These are phyloP conservation scores for Puma concolor DNA, from an alignment of 2,113 vertebrate genomes.

Conservation along the genomic window DNA sequence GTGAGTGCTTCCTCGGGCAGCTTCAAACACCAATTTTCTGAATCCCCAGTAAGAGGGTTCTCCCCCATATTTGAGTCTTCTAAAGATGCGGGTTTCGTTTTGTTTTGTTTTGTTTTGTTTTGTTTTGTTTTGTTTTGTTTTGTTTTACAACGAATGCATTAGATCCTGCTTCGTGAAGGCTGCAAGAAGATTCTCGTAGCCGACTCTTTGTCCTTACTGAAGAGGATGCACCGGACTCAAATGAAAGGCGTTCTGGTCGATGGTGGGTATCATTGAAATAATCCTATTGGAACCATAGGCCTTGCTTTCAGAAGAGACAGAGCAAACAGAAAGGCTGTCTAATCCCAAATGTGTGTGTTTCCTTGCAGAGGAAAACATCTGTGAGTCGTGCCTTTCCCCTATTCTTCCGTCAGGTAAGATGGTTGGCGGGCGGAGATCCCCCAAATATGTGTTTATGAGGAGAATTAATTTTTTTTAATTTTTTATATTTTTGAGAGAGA, in stretches of 20 bases:
- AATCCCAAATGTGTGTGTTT: slow-evolving; percentile 47
- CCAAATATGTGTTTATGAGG: background rate
- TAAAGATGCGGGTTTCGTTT: background rate
- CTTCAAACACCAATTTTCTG: background rate
- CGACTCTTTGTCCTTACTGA: slow-evolving; percentile 95
- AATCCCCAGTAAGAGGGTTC: background rate
- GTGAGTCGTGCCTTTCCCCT: slow-evolving; percentile 94
- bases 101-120: no score
- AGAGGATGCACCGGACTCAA: slow-evolving; percentile 98
- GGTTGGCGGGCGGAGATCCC: background rate
- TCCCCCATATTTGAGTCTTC: background rate
- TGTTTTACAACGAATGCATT: slow-evolving; percentile 41
- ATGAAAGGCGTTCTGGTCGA: slow-evolving; percentile 95
- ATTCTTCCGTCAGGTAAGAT: slow-evolving; percentile 94
- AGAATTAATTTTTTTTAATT: no score
- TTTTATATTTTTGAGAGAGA: no score
- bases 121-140: slow-evolving; percentile 55
- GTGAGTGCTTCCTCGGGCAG: background rate
- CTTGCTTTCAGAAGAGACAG: background rate
- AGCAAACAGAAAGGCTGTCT: background rate
- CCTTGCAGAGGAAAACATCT: slow-evolving; percentile 95
- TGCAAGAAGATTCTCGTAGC: slow-evolving; percentile 99
- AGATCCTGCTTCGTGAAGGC: slow-evolving; percentile 97
- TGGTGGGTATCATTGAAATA: slow-evolving; percentile 85
- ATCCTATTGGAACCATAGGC: accelerated